Conservation (phyloP, 1,140 invertebrate species). For the Drosophila nigrodunni region DNA sequence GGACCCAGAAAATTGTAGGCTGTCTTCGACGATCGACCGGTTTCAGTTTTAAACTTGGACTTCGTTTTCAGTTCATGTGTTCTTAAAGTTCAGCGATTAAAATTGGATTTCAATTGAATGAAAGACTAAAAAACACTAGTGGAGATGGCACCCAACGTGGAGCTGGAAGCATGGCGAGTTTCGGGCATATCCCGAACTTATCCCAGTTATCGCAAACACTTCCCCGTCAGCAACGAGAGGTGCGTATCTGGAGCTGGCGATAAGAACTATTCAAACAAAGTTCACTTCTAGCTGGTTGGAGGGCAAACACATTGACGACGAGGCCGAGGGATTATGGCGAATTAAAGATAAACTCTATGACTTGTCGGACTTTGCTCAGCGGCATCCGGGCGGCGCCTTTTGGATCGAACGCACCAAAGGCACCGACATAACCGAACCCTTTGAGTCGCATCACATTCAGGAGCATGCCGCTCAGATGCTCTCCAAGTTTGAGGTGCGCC, state of each 20-base stretch:
- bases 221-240: slow-evolving; percentile 51
- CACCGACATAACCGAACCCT: slow-evolving; percentile 92
- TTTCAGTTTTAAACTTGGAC: slow-evolving; percentile 45
- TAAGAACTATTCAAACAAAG: neutral
- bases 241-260: slow-evolving; percentile 4
- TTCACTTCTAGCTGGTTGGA: slow-evolving; percentile 86
- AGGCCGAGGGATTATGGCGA: slow-evolving; percentile 91
- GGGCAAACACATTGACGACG: slow-evolving; percentile 89
- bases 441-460: slow-evolving; percentile 88
- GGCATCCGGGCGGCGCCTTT: slow-evolving; percentile 92
- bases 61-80: slow-evolving; percentile 13
- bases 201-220: slow-evolving; percentile 56
- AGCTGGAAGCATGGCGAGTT: slow-evolving; percentile 56
- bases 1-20: slow-evolving; percentile 19
- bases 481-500: slow-evolving; percentile 87
- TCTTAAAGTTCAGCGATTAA: slow-evolving; percentile 11
- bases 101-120: slow-evolving; percentile 17
- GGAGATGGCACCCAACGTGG: slow-evolving; percentile 56
- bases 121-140: neutral
- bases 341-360: slow-evolving; percentile 91
- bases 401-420: slow-evolving; percentile 91
- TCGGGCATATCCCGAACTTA: slow-evolving; percentile 68
- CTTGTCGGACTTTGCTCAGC: slow-evolving; percentile 88
- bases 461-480: slow-evolving; percentile 86
- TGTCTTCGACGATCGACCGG: slow-evolving; percentile 36